Conservation (phyloP, 2,797 vertebrate species). For the Poeciliopsis presidionis region DNA sequence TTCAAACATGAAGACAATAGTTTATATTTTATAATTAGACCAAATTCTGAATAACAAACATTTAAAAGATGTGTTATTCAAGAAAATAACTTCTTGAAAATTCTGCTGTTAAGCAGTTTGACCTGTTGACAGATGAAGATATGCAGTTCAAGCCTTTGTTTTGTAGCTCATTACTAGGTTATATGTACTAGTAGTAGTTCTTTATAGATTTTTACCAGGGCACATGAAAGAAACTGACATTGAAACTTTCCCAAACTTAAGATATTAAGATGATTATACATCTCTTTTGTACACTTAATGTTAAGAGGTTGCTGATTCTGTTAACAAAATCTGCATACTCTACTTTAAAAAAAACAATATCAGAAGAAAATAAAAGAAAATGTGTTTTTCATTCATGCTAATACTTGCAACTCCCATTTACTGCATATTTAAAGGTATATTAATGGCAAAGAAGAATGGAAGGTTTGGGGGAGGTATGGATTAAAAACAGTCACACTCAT, state of each 20-base stretch:
- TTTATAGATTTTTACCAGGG: not conserved
- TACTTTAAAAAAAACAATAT: not conserved
- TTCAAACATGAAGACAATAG: not conserved
- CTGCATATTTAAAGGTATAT: conserved; percentile 22
- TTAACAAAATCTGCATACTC: not conserved
- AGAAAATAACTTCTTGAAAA: not conserved
- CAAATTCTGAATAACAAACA: not conserved
- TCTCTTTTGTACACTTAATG: not conserved
- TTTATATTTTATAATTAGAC: not conserved
- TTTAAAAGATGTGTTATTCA: not conserved
- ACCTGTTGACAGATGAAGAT: not conserved
- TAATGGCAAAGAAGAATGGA: conserved; percentile 16
- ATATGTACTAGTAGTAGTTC: not conserved
- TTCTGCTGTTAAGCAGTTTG: not conserved
- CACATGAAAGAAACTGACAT: not conserved
- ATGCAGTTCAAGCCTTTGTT: not conserved
- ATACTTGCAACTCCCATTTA: conserved; percentile 9
- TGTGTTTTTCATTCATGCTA: not conserved
- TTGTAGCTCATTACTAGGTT: not conserved
- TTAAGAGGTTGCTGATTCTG: not conserved
- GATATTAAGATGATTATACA: not conserved
- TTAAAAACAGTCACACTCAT: conserved; percentile 69
- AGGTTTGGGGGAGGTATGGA: conserved; percentile 25
- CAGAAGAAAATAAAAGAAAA: not conserved
- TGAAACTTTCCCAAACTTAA: not conserved